phyloP scores from a whole-genome alignment of 2,888 invertebrate species.

The Limnephilus lunatus region DNA sequence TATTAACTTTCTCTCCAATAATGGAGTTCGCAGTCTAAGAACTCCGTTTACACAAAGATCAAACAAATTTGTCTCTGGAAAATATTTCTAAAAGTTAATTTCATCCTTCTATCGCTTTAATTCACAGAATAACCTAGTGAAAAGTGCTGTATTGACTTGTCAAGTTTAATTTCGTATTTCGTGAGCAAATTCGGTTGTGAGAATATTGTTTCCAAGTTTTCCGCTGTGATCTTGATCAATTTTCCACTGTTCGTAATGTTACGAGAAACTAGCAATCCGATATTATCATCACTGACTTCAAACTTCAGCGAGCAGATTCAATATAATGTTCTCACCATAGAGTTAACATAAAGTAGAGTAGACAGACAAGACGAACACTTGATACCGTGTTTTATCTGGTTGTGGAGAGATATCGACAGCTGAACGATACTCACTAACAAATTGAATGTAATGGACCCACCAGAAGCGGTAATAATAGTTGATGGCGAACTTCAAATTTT shows the following conservation, averaged over 20 bases:
- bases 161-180: slow-evolving; percentile 6
- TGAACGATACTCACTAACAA: no score
- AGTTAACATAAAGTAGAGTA: no score
- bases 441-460: no score
- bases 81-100: neutral
- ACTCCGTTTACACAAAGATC: neutral
- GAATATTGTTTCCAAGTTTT: slow-evolving; percentile 30
- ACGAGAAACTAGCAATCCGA: neutral
- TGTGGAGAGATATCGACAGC: no score
- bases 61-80: neutral
- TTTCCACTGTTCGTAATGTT: slow-evolving; percentile 17
- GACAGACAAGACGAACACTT: no score
- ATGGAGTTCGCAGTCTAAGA: neutral
- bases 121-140: neutral
- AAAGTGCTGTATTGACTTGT: neutral
- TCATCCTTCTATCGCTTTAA: neutral
- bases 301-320: slow-evolving; percentile 17
- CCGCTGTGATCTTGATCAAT: slow-evolving; percentile 18
- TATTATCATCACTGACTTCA: slow-evolving; percentile 32
- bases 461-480: no score
- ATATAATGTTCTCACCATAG: neutral
- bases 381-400: no score
- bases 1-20: neutral
- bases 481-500: no score
- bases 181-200: neutral